Conservation (phyloP, 53 echinoderm and acorn worm genomes). For the Patiria pectinifera region DNA sequence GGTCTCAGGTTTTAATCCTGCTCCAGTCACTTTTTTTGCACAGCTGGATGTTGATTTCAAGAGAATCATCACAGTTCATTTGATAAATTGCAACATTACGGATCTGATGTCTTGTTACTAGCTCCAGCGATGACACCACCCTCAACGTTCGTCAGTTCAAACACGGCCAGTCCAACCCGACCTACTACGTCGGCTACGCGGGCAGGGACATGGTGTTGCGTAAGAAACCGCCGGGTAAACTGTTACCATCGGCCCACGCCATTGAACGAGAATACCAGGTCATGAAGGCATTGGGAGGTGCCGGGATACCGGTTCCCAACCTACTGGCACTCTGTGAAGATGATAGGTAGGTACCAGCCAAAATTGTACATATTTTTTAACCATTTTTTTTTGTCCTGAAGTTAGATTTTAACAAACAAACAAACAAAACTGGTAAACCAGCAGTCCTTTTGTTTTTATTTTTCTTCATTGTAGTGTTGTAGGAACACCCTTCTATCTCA, state of each 20-base stretch:
- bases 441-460: neutral
- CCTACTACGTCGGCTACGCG: slow-evolving; percentile 83
- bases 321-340: slow-evolving; percentile 84
- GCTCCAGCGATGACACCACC: slow-evolving; percentile 54
- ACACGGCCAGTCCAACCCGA: slow-evolving; percentile 97
- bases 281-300: slow-evolving; percentile 88
- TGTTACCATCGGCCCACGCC: slow-evolving; percentile 94
- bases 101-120: neutral
- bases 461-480: slow-evolving; percentile 65
- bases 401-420: neutral
- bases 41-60: too few relatives aligned
- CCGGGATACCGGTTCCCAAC: slow-evolving; percentile 90
- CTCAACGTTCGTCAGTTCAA: slow-evolving; percentile 85
- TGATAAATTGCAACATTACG: neutral
- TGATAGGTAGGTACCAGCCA: slow-evolving; percentile 66
- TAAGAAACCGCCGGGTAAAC: slow-evolving; percentile 97
- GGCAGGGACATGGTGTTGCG: slow-evolving; percentile 83
- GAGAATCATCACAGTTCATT: too few relatives aligned
- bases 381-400: neutral
- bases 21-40: too few relatives aligned
- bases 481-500: slow-evolving; percentile 94
- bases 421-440: neutral
- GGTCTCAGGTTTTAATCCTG: neutral
- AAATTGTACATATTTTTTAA: neutral
- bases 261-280: slow-evolving; percentile 90